phyloP scores from a whole-genome alignment of 2,888 invertebrate species.

The Polymixis lichenea region DNA sequence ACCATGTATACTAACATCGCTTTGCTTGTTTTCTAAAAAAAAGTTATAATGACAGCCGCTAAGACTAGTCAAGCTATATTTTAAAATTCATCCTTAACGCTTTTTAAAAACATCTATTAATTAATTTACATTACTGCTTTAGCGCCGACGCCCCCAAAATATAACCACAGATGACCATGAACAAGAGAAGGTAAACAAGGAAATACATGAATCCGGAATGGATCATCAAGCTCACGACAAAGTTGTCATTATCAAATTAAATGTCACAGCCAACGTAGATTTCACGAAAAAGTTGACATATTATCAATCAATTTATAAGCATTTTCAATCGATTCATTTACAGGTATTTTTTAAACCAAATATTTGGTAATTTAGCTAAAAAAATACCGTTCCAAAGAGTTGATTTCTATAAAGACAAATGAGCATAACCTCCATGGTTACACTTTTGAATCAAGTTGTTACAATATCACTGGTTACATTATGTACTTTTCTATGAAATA shows the following conservation, averaged over 20 bases:
- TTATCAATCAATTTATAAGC: not conserved
- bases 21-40: not conserved
- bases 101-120: constrained; percentile 14
- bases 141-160: constrained; percentile 44
- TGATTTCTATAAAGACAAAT: not conserved
- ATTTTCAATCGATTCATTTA: constrained; percentile 9
- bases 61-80: not conserved
- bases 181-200: constrained; percentile 39
- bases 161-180: constrained; percentile 30
- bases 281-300: not conserved
- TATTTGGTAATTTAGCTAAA: no score
- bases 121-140: constrained; percentile 33
- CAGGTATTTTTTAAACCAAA: no score
- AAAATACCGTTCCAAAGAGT: no score
- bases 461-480: not conserved
- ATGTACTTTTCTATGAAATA: not conserved
- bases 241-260: constrained; percentile 5
- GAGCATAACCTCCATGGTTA: not conserved
- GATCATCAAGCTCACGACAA: not conserved
- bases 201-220: constrained; percentile 14
- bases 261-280: not conserved
- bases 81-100: not conserved
- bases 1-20: not conserved
- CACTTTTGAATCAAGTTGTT: not conserved
- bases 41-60: not conserved